phyloP scores from a whole-genome alignment of 2,113 vertebrate genomes.

The Garra rufa region DNA sequence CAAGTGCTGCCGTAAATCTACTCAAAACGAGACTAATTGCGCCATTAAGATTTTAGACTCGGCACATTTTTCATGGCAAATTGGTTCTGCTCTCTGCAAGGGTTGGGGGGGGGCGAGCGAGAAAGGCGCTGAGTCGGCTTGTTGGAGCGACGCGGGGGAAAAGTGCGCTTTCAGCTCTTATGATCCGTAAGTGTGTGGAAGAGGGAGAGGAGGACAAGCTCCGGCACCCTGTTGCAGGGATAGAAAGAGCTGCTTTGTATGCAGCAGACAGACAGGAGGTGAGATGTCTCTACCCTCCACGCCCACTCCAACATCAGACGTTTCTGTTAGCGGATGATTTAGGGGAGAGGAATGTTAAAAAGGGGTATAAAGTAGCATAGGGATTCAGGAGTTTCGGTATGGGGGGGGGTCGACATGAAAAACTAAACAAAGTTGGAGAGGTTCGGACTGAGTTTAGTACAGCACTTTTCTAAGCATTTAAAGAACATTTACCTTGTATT shows the following conservation, averaged over 20 bases:
- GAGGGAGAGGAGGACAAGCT: slow-evolving; percentile 34
- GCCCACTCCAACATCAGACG: neutral
- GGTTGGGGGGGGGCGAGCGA: slow-evolving; percentile 15
- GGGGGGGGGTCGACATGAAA: neutral
- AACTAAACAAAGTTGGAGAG: neutral
- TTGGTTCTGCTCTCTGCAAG: slow-evolving; percentile 56
- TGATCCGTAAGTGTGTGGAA: slow-evolving; percentile 67
- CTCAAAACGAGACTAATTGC: slow-evolving; percentile 69
- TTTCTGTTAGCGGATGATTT: slow-evolving; percentile 22
- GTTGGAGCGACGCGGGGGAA: slow-evolving; percentile 50
- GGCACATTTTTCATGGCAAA: slow-evolving; percentile 65
- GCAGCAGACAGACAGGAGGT: slow-evolving; percentile 16
- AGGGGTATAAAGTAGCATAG: slow-evolving; percentile 8
- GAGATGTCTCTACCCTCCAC: slow-evolving; percentile 9
- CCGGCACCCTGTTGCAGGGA: slow-evolving; percentile 32
- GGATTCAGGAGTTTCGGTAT: neutral
- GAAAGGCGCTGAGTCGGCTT: slow-evolving; percentile 73
- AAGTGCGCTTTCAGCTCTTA: slow-evolving; percentile 79
- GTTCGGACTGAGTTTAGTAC: neutral
- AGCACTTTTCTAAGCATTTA: neutral
- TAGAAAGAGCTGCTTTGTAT: slow-evolving; percentile 40
- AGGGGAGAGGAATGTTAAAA: slow-evolving; percentile 23
- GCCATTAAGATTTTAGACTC: slow-evolving; percentile 70
- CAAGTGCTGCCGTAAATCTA: slow-evolving; percentile 66
- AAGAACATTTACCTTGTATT: neutral